Evolutionary conservation across 2,888 invertebrate species (phyloP), one percentile per base, ranked within the genome.

Genomic region (Phorcus lineatus): DNA sequence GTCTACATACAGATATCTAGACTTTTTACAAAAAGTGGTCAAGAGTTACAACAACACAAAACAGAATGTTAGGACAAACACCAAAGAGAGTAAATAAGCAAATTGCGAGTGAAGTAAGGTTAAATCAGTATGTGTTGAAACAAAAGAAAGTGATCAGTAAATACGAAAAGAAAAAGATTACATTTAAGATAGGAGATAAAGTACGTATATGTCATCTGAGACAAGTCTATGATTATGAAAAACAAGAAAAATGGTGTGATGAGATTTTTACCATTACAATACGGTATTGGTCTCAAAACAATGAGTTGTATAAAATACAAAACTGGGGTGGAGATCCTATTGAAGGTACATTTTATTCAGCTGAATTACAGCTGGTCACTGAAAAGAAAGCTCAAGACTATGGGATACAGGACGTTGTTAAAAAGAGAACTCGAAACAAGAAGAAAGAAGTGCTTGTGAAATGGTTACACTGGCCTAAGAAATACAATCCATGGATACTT

Each of bases 401-500:
- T 75, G 24, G 54, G 7, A 74, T 85, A 9, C 80, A 82, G 28
- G 80, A 83, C 36, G 62, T 85, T 6, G 36, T 82, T 13, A 31
- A 80, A 80, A 53, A 80, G 80, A 54, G 83, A 54, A 67, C 28
- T 0, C 16, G 66, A 47, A 76, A 79, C 66, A 81, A 80, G 57
- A 66, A 16, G 75, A 70, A 75, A 77, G 79, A 84, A 81, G 82
- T 83, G 13, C 36, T 84, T 9, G 81, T 83, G 13, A 57, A 80
- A 0, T 84, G 84, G 84, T 77, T 84, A 57, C 84, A 83, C 24
- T 84, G 84, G 83, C 81, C 83, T 0, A 82, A 40, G n/a, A 84
- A 84, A 28, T 84, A 83, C 40, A 81, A 84, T 40, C 40, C 54
- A 7, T 82, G 82, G 80, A 80, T 82, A 28, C 77, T 74, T 1